A percentile compares a stretch with the other conserved stretches of the same genome.
Conservation (phyloP, 37 sponge, comb jelly and placozoan species). For the Aplysina aerophoba region DNA sequence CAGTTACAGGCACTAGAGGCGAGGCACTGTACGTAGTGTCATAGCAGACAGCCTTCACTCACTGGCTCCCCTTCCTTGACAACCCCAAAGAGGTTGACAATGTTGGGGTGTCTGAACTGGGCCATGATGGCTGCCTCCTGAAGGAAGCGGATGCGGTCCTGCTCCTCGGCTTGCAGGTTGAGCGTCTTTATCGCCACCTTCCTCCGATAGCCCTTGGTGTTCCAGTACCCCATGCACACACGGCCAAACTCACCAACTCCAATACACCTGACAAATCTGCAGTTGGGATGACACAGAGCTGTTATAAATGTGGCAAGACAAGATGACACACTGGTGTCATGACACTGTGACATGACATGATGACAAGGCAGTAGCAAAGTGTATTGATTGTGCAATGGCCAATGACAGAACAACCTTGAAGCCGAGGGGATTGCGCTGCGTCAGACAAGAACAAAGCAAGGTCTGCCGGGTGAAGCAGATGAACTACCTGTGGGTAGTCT, state of each 20-base stretch:
- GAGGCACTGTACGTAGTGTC: neutral
- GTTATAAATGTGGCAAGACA: too few species aligned
- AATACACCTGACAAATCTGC: constrained; percentile 27
- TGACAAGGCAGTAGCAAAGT: too few species aligned
- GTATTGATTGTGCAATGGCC: too few species aligned
- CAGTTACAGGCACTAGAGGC: neutral
- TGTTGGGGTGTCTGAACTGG: constrained; percentile 41
- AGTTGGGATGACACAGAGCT: neutral
- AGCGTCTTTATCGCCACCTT: constrained; percentile 40
- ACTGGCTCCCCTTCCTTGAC: constrained; percentile 51
- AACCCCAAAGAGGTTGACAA: constrained; percentile 43
- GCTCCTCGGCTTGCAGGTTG: neutral
- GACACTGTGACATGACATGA: too few species aligned
- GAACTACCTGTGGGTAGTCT: too few species aligned
- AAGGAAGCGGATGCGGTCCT: constrained; percentile 30
- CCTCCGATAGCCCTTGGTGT: neutral
- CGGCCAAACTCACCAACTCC: constrained; percentile 47
- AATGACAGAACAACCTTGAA: too few species aligned
- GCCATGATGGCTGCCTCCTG: constrained; percentile 50
- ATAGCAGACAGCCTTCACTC: neutral
- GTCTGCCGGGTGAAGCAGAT: too few species aligned
- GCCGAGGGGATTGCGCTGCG: too few species aligned
- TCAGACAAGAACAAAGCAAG: too few species aligned
- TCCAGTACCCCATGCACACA: constrained; percentile 36
- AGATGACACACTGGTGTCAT: too few species aligned